A percentile compares a stretch with the other conserved stretches of the same genome.
These are phyloP conservation scores for Pyrrhosoma nymphula DNA, from an alignment of 2,888 invertebrate genomes.

Conservation along the genomic window DNA sequence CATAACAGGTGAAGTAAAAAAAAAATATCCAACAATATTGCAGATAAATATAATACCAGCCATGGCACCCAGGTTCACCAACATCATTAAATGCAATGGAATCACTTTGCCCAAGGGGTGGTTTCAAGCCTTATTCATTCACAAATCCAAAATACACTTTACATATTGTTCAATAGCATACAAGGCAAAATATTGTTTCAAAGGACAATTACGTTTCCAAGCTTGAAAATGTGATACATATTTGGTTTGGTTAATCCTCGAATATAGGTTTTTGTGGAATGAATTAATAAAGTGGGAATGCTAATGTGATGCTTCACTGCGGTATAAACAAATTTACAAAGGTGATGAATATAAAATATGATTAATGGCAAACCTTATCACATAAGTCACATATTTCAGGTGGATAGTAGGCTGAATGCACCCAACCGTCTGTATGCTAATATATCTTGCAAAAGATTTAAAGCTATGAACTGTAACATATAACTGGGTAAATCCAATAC, in stretches of 20 bases:
- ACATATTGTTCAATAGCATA: not conserved
- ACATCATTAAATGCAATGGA: slow-evolving; percentile 14
- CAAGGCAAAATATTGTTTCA: not conserved
- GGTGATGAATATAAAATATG: not conserved
- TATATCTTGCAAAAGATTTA: slow-evolving; percentile 50
- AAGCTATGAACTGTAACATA: slow-evolving; percentile 39
- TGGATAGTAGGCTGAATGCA: not conserved
- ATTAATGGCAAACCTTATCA: slow-evolving; percentile 17
- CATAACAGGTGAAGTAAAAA: not conserved
- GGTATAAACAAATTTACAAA: not conserved
- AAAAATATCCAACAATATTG: not conserved
- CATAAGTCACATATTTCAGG: slow-evolving; percentile 49
- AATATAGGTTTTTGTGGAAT: slow-evolving; percentile 11
- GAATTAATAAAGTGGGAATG: slow-evolving; percentile 26
- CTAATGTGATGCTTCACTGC: not conserved
- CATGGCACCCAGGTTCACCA: slow-evolving; percentile 14
- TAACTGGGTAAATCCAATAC: slow-evolving; percentile 46
- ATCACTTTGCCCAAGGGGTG: not conserved
- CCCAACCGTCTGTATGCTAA: not conserved
- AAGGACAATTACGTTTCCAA: slow-evolving; percentile 16
- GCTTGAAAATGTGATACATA: not conserved
- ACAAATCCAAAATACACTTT: not conserved
- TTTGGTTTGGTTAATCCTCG: not conserved
- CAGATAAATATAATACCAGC: slow-evolving; percentile 34
- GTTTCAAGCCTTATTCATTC: not conserved